Conservation (phyloP, 1,140 invertebrate species). For the Cyrtorhinus lividipennis region DNA sequence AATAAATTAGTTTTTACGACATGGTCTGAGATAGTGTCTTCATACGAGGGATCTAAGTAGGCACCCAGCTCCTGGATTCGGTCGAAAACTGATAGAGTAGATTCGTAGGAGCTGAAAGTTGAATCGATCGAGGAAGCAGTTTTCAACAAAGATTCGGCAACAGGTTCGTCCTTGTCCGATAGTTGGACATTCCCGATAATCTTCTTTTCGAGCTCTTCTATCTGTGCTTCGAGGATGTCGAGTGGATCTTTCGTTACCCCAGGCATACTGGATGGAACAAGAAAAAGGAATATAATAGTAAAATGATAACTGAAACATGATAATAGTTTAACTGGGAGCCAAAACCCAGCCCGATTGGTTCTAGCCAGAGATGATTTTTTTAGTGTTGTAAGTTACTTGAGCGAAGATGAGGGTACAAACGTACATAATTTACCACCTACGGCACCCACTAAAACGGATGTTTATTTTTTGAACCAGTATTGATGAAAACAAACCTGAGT, state of each 20-base stretch:
- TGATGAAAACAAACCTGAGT: too few species aligned
- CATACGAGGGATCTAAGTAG: slow-evolving; percentile 16
- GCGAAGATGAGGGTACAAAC: too few species aligned
- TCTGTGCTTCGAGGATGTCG: slow-evolving; percentile 16
- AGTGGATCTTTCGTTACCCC: slow-evolving; percentile 14
- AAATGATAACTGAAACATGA: too few species aligned
- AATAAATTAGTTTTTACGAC: slow-evolving; percentile 11
- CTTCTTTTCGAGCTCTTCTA: slow-evolving; percentile 15
- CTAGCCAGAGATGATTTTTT: too few species aligned
- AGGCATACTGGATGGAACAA: slow-evolving; percentile 5
- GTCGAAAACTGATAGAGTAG: slow-evolving; percentile 13
- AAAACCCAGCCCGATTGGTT: too few species aligned
- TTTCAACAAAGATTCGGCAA: slow-evolving; percentile 12
- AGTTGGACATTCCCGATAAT: slow-evolving; percentile 11
- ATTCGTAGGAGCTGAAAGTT: slow-evolving; percentile 2
- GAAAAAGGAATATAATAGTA: neutral
- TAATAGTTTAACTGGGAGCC: too few species aligned
- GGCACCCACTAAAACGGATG: too few species aligned
- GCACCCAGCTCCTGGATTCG: slow-evolving; percentile 11
- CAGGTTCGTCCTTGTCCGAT: slow-evolving; percentile 10
- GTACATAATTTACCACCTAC: too few species aligned
- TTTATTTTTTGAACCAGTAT: too few species aligned
- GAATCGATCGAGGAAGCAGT: neutral
- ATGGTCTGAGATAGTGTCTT: neutral
- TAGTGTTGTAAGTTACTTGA: too few species aligned